Percentiles rank a stretch among this genome's conserved stretches.
These are phyloP conservation scores for Morone saxatilis DNA, from an alignment of 2,113 vertebrate species.

Conservation along the genomic window DNA sequence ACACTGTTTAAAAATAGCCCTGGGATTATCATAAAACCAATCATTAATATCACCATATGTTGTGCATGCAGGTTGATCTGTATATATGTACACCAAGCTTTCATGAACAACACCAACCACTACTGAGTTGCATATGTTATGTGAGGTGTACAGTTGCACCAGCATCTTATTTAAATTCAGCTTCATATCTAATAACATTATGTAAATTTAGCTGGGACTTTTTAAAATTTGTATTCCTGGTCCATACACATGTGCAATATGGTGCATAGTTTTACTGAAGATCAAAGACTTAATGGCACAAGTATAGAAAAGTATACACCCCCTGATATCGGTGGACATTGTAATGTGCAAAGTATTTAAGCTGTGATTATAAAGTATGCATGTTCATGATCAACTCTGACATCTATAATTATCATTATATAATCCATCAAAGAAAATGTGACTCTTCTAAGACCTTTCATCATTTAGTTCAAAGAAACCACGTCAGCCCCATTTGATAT, in stretches of 20 bases:
- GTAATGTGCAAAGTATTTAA: conserved; percentile 53
- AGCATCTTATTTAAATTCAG: not conserved
- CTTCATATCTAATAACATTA: not conserved
- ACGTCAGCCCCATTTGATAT: conserved; percentile 50
- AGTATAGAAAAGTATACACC: not conserved
- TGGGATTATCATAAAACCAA: not conserved
- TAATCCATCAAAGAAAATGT: conserved; percentile 78
- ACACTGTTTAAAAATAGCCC: conserved; percentile 1
- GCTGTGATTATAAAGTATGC: conserved; percentile 57
- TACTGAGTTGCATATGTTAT: not conserved
- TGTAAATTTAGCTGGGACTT: not conserved
- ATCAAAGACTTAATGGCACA: conserved; percentile 43
- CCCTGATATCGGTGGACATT: conserved; percentile 31
- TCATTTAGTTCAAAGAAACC: conserved; percentile 76
- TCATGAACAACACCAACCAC: not conserved
- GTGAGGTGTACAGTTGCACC: not conserved
- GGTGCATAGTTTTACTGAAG: conserved; percentile 12
- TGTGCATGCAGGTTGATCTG: not conserved
- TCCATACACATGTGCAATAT: not conserved
- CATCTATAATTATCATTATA: conserved; percentile 73
- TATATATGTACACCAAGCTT: not conserved
- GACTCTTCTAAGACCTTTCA: conserved; percentile 71
- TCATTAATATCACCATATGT: conserved; percentile 17
- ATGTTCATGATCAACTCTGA: conserved; percentile 62
- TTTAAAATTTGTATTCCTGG: not conserved